Percentiles rank a stretch among this genome's conserved stretches.
These are phyloP conservation scores for Melanophora roralis DNA, from an alignment of 2,888 invertebrate species.

Conservation along the genomic window DNA sequence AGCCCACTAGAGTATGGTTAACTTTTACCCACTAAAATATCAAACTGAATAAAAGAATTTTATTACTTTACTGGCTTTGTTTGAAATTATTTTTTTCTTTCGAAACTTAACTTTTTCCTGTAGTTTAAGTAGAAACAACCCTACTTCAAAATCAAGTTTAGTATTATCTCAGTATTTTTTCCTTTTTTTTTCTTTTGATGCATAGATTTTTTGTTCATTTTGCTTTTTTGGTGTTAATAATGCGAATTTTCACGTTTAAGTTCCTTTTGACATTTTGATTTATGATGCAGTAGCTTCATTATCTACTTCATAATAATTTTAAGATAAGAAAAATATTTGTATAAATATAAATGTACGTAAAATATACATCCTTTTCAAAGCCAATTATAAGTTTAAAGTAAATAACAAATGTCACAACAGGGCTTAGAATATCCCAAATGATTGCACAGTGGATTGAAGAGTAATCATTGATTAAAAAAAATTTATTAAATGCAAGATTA, in stretches of 20 bases:
- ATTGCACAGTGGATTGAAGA: constrained; percentile 2
- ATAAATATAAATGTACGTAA: background rate
- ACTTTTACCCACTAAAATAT: constrained; percentile 36
- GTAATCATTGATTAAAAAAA: no score
- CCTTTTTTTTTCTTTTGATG: background rate
- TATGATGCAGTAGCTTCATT: constrained; percentile 65
- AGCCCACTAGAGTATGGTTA: constrained; percentile 52
- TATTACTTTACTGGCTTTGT: constrained; percentile 4
- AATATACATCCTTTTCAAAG: constrained; percentile 16
- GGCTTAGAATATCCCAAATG: constrained; percentile 28
- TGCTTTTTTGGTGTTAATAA: constrained; percentile 63
- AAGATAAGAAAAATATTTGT: constrained; percentile 38
- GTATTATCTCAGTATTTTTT: background rate
- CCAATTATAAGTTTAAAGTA: constrained; percentile 62
- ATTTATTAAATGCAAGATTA: no score
- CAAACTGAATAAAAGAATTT: constrained; percentile 18
- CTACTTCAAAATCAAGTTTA: constrained; percentile 50
- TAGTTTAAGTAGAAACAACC: constrained; percentile 47
- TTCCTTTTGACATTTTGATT: constrained; percentile 65
- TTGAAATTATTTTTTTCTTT: constrained; percentile 10
- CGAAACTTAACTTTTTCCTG: background rate
- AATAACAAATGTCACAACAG: constrained; percentile 55
- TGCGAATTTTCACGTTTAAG: constrained; percentile 64
- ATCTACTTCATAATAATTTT: constrained; percentile 63
- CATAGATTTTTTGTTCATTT: constrained; percentile 50